A percentile compares a stretch with the other conserved stretches of the same genome.
Evolutionary conservation across 2,888 invertebrate species (phyloP).

Genomic region (Lissonota sp.): DNA sequence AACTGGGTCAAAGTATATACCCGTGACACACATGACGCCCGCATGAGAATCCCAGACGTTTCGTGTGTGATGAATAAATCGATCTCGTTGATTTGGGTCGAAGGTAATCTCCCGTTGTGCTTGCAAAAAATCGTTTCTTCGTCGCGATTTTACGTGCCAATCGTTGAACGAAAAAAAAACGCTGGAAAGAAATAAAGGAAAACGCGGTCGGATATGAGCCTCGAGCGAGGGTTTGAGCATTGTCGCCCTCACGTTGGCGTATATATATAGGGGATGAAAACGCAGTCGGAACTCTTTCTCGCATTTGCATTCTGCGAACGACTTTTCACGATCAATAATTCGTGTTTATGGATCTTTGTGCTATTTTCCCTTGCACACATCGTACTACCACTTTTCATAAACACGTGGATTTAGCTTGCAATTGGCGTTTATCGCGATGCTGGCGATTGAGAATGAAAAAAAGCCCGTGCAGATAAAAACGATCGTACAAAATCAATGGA

Average conservation of each 20-base stretch:
- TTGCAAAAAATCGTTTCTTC: constrained; percentile 41
- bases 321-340: constrained; percentile 36
- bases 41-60: constrained; percentile 43
- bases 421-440: too few relatives aligned
- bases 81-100: constrained; percentile 58
- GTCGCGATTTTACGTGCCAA: too few relatives aligned
- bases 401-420: background rate
- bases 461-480: too few relatives aligned
- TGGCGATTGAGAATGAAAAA: too few relatives aligned
- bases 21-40: constrained; percentile 41
- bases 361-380: background rate
- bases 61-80: constrained; percentile 18
- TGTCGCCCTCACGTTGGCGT: background rate
- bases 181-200: too few relatives aligned
- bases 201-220: too few relatives aligned
- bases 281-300: constrained; percentile 1
- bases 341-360: background rate
- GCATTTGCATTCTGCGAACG: background rate
- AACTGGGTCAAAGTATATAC: constrained; percentile 39
- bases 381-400: background rate
- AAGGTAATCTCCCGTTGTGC: constrained; percentile 46
- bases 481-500: too few relatives aligned
- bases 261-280: background rate
- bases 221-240: constrained; percentile 12
- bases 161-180: too few relatives aligned